phyloP scores from a whole-genome alignment of 1,140 invertebrate genomes.

The Leptinotarsa undecemlineata region DNA sequence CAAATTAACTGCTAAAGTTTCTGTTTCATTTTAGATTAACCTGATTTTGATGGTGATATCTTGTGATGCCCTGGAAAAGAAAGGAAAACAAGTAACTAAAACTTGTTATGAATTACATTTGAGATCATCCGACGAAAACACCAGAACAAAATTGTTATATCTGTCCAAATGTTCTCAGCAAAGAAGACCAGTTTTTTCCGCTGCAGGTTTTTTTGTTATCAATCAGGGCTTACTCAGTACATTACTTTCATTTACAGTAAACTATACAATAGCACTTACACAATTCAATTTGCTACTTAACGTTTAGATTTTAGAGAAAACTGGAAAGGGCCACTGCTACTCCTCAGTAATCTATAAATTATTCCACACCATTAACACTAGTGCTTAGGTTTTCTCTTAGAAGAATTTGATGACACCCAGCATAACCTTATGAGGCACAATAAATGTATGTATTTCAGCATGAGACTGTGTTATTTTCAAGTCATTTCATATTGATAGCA shows the following conservation, averaged over 20 bases:
- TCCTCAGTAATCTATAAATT: too few relatives aligned
- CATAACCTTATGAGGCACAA: too few relatives aligned
- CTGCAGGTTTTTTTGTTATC: background rate
- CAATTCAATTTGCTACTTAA: background rate
- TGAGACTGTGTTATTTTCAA: too few relatives aligned
- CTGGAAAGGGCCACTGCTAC: too few relatives aligned
- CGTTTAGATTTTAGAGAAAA: too few relatives aligned
- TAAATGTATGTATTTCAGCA: too few relatives aligned
- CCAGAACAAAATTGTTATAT: background rate
- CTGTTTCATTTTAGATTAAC: background rate
- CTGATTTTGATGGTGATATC: background rate
- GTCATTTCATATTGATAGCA: too few relatives aligned
- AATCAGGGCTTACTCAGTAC: background rate
- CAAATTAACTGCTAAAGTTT: too few relatives aligned
- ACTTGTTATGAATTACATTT: background rate
- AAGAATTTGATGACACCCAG: too few relatives aligned
- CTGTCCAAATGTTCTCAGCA: background rate
- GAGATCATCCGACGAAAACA: background rate
- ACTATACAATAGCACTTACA: background rate
- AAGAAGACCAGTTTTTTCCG: slow-evolving; percentile 11
- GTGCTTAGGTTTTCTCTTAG: too few relatives aligned
- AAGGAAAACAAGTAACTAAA: background rate
- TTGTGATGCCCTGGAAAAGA: background rate
- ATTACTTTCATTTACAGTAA: background rate
- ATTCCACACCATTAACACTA: too few relatives aligned